Conservation (phyloP, 92 coral and sea anemone genomes). For the Siderastrea radians region DNA sequence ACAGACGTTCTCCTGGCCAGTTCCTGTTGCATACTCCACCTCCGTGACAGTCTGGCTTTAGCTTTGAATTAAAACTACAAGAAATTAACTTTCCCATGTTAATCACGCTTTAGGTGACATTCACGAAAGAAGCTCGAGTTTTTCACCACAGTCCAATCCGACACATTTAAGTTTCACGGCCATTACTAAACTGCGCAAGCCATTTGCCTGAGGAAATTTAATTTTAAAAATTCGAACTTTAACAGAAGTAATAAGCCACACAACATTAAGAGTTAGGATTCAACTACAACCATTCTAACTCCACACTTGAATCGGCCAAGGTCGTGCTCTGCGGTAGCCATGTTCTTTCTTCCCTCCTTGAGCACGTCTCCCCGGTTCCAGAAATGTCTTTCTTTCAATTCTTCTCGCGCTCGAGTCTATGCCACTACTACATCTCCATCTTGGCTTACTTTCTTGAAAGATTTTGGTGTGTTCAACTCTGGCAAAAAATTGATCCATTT, state of each 20-base stretch:
- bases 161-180: not conserved
- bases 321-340: conserved; percentile 67
- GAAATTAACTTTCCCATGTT: too few relatives aligned
- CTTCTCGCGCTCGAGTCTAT: not conserved
- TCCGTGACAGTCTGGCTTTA: too few relatives aligned
- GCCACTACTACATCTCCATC: conserved; percentile 45
- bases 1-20: too few relatives aligned
- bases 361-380: not conserved
- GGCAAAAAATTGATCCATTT: conserved; percentile 84
- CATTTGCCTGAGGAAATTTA: not conserved
- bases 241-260: not conserved
- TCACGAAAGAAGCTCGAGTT: too few relatives aligned
- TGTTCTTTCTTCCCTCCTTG: conserved; percentile 23
- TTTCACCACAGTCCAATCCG: too few relatives aligned
- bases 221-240: not conserved
- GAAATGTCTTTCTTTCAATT: conserved; percentile 9
- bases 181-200: not conserved
- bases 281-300: conserved; percentile 12
- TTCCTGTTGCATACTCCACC: too few relatives aligned
- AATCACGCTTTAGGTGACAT: too few relatives aligned
- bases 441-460: conserved; percentile 10
- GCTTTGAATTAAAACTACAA: too few relatives aligned
- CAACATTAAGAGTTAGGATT: not conserved
- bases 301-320: conserved; percentile 84
- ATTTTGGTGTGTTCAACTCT: conserved; percentile 62